These are phyloP conservation scores for Anguilla rostrata DNA, from an alignment of 2,113 vertebrate genomes.

Conservation along the genomic window DNA sequence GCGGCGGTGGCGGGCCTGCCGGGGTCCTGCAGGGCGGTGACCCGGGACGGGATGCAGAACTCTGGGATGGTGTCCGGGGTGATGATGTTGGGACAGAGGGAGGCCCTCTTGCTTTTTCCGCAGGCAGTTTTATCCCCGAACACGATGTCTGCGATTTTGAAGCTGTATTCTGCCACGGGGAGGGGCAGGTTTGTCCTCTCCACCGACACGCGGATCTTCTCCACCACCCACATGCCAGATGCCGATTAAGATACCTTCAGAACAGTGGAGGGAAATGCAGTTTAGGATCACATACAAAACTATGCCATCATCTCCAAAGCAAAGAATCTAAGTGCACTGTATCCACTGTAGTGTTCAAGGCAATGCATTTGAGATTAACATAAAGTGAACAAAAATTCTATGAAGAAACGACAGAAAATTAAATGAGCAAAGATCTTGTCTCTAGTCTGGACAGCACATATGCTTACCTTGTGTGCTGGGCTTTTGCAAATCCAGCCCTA, in stretches of 20 bases:
- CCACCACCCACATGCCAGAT: constrained; percentile 68
- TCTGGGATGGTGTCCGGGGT: constrained; percentile 76
- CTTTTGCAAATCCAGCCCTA: constrained; percentile 39
- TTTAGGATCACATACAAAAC: neutral
- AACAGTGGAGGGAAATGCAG: constrained; percentile 28
- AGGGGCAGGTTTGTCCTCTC: constrained; percentile 64
- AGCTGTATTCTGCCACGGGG: constrained; percentile 62
- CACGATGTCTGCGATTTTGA: constrained; percentile 67
- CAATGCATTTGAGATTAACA: neutral
- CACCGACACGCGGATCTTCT: constrained; percentile 68
- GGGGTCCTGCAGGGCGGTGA: constrained; percentile 57
- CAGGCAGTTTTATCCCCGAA: constrained; percentile 63
- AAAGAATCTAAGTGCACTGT: neutral
- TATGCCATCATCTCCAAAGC: neutral
- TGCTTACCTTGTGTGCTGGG: constrained; percentile 52
- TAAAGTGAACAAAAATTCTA: neutral
- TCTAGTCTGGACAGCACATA: neutral
- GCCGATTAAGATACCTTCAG: constrained; percentile 15
- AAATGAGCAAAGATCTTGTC: neutral
- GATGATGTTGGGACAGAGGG: constrained; percentile 72
- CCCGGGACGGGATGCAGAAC: constrained; percentile 74
- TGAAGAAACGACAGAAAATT: neutral
- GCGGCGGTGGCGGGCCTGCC: constrained; percentile 38
- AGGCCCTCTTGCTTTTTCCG: constrained; percentile 59
- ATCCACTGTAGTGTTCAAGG: neutral